Conservation (phyloP, 2,797 vertebrate species). For the Tapirus indicus region DNA sequence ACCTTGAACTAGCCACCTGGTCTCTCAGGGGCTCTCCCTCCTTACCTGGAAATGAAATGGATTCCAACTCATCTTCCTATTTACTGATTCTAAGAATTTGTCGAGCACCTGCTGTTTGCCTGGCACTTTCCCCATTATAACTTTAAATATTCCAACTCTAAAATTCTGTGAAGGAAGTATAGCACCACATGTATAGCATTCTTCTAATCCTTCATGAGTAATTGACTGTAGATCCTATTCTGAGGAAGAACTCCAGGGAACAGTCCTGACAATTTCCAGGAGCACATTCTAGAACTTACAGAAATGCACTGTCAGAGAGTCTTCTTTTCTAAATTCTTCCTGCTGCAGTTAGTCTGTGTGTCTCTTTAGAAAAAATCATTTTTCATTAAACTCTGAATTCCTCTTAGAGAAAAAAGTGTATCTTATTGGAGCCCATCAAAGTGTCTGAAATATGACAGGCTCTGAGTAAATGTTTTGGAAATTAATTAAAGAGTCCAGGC, state of each 20-base stretch:
- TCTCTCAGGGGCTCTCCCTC: neutral
- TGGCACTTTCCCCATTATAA: neutral
- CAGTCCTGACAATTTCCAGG: neutral
- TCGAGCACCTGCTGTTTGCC: neutral
- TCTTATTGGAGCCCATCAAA: neutral
- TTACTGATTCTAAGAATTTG: slow-evolving; percentile 31
- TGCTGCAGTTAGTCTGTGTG: neutral
- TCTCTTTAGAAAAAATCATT: neutral
- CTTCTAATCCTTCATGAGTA: neutral
- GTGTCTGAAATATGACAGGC: neutral
- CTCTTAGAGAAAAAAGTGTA: neutral
- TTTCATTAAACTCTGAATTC: slow-evolving; percentile 37
- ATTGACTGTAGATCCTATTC: neutral
- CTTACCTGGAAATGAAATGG: neutral
- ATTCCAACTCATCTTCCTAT: neutral
- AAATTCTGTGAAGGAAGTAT: neutral
- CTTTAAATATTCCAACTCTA: neutral
- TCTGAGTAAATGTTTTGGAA: neutral
- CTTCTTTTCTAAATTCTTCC: slow-evolving; percentile 31
- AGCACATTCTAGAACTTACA: neutral
- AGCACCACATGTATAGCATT: neutral
- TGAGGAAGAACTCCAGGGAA: neutral
- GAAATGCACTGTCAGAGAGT: neutral
- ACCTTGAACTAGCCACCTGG: neutral
- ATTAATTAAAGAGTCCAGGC: neutral